Percentiles rank a stretch among this genome's conserved stretches.
phyloP scores from a whole-genome alignment of 2,113 vertebrate species.

The Oryzias celebensis region DNA sequence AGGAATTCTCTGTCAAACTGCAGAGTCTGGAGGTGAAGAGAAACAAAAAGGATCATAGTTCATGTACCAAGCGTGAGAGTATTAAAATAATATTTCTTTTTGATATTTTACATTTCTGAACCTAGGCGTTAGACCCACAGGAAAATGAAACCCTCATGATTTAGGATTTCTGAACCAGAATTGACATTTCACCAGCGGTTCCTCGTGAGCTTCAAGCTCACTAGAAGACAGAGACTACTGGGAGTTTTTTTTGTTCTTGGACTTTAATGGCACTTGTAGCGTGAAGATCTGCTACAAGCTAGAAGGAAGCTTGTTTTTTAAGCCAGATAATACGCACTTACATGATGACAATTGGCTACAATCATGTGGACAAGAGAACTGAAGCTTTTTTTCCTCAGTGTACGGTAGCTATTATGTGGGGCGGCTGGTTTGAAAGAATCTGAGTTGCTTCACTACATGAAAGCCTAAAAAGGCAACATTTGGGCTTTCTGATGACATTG shows the following conservation, averaged over 20 bases:
- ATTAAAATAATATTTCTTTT: conserved; percentile 32
- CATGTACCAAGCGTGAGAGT: conserved; percentile 14
- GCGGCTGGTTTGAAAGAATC: conserved; percentile 25
- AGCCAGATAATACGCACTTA: conserved; percentile 35
- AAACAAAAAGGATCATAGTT: conserved; percentile 13
- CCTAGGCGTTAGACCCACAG: conserved; percentile 25
- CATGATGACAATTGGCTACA: conserved; percentile 36
- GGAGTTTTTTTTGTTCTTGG: conserved; percentile 20
- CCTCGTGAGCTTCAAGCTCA: no score
- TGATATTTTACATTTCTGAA: conserved; percentile 24
- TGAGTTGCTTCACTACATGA: no score
- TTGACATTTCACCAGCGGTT: background rate
- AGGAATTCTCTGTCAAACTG: conserved; percentile 22
- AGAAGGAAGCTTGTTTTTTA: conserved; percentile 39
- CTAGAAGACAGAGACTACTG: conserved; percentile 9
- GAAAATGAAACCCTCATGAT: conserved; percentile 49
- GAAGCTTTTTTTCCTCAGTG: conserved; percentile 42
- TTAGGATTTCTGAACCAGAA: conserved; percentile 51
- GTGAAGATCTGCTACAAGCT: conserved; percentile 18
- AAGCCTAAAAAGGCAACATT: no score
- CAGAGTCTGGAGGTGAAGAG: conserved; percentile 4
- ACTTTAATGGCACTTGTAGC: conserved; percentile 16
- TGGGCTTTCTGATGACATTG: no score
- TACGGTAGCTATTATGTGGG: conserved; percentile 38
- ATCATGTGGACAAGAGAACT: conserved; percentile 38